These are phyloP conservation scores for Empis stercorea DNA, from an alignment of 2,888 invertebrate genomes.

Conservation along the genomic window DNA sequence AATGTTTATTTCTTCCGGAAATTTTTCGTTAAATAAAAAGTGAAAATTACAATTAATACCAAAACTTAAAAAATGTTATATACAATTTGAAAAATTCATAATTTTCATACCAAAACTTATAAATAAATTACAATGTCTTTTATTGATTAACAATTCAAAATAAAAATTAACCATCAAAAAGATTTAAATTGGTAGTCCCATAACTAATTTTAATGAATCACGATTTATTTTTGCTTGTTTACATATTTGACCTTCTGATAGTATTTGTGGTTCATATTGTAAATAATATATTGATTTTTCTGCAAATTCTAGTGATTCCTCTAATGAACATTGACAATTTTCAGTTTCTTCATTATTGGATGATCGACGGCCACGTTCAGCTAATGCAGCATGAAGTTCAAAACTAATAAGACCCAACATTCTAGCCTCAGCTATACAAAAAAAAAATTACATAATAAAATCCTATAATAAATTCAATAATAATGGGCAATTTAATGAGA, in stretches of 20 bases:
- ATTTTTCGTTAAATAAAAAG: no score
- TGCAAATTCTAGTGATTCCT: conserved; percentile 29
- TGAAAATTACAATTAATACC: no score
- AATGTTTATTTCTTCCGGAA: no score
- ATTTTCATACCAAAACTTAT: no score
- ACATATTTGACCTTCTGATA: conserved; percentile 61
- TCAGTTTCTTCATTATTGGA: conserved; percentile 12
- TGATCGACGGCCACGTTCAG: conserved; percentile 51
- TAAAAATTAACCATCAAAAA: no score
- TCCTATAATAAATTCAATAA: background rate
- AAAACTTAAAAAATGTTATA: no score
- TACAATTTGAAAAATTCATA: no score
- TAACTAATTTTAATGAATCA: conserved; percentile 30
- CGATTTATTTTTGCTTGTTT: conserved; percentile 50
- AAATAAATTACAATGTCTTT: no score
- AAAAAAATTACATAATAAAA: conserved; percentile 2
- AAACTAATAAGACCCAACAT: conserved; percentile 58
- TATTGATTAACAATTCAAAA: no score
- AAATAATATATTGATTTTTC: conserved; percentile 48
- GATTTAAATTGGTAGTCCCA: conserved; percentile 8
- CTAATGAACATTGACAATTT: conserved; percentile 22
- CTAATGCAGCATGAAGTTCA: conserved; percentile 61
- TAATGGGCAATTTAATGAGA: no score
- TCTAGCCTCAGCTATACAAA: conserved; percentile 62
- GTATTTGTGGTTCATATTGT: conserved; percentile 53